A percentile compares a stretch with the other conserved stretches of the same genome.
phyloP scores from a whole-genome alignment of 2,113 vertebrate species.

The Microtus ochrogaster region DNA sequence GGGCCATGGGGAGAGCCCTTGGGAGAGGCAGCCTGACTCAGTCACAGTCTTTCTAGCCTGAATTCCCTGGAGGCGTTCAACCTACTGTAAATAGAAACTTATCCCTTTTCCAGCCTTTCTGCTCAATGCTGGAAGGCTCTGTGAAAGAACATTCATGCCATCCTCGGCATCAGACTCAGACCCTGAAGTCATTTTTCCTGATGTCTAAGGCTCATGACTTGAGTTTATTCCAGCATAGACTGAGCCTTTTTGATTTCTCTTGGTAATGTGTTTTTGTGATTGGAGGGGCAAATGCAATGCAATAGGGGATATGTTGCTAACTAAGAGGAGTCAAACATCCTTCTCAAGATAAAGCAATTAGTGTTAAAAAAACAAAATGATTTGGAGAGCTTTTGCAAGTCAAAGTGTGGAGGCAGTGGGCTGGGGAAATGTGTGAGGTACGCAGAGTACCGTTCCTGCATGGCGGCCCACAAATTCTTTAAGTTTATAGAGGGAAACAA shows the following conservation, averaged over 20 bases:
- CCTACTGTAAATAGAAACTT: neutral
- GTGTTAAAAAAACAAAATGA: neutral
- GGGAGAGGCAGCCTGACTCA: neutral
- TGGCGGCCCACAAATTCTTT: neutral
- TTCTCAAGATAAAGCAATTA: neutral
- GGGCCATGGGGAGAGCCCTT: conserved; percentile 49
- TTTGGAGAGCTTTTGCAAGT: neutral
- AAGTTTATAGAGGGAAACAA: neutral
- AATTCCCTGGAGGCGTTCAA: neutral
- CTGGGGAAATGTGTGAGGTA: neutral
- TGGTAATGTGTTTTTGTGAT: neutral
- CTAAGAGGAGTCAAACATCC: neutral
- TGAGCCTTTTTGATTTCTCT: neutral
- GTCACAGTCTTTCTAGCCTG: neutral
- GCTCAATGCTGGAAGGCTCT: neutral
- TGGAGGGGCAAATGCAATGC: neutral
- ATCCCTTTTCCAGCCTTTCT: neutral
- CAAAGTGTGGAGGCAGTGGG: neutral
- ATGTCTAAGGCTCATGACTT: neutral
- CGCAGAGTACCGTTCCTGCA: neutral
- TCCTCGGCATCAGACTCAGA: neutral
- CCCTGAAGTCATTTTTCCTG: neutral
- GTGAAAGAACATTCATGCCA: neutral
- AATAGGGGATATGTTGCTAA: neutral
- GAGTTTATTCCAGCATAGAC: neutral